Evolutionary conservation across 1,140 invertebrate species (phyloP).

Genomic region (Ooceraea biroi): DNA sequence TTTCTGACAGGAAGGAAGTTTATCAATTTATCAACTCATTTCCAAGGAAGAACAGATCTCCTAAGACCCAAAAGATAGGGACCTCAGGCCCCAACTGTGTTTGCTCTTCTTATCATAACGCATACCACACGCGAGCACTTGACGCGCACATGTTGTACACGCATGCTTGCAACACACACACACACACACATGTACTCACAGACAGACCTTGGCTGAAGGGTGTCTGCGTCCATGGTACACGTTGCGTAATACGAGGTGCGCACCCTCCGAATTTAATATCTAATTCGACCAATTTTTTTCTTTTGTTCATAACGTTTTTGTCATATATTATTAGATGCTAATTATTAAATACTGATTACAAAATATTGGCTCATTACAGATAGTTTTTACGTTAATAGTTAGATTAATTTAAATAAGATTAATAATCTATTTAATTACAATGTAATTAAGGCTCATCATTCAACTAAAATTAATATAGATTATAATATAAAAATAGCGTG

Average conservation of each 20-base stretch:
- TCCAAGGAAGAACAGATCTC: slow-evolving; percentile 21
- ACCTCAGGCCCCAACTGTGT: slow-evolving; percentile 74
- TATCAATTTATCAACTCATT: slow-evolving; percentile 41
- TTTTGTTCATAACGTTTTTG: background rate
- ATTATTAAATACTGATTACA: background rate
- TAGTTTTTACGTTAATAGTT: too few species aligned
- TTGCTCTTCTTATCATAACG: slow-evolving; percentile 64
- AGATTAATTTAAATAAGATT: background rate
- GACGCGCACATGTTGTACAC: slow-evolving; percentile 77
- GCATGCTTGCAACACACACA: slow-evolving; percentile 67
- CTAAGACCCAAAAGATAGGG: slow-evolving; percentile 39
- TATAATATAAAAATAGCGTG: too few species aligned
- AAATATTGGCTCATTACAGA: background rate
- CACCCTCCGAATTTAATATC: slow-evolving; percentile 53
- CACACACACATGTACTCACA: slow-evolving; percentile 65
- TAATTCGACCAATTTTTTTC: background rate
- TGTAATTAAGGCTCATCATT: background rate
- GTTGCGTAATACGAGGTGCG: slow-evolving; percentile 61
- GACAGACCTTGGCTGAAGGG: slow-evolving; percentile 74
- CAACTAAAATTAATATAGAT: background rate
- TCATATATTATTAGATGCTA: slow-evolving; percentile 1
- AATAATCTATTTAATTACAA: background rate
- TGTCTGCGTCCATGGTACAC: slow-evolving; percentile 82
- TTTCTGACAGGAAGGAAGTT: background rate
- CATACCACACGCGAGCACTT: slow-evolving; percentile 68